phyloP scores from a whole-genome alignment of 2,797 vertebrate species.

The Lycodopsis pacificus region DNA sequence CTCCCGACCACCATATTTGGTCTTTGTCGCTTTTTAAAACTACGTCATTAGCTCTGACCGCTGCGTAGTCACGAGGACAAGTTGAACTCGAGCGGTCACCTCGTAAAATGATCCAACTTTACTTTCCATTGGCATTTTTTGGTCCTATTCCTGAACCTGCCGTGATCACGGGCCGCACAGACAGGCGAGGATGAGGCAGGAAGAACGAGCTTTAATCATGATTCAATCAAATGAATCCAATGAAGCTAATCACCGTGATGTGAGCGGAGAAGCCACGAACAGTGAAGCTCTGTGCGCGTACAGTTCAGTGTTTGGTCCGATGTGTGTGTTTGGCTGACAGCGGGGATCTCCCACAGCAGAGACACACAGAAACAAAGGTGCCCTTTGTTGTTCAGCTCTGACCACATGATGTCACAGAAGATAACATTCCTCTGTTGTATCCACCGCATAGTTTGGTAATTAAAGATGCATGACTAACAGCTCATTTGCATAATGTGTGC shows the following conservation, averaged over 20 bases:
- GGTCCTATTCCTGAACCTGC: no score
- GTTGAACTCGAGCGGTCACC: no score
- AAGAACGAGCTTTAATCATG: slow-evolving; percentile 16
- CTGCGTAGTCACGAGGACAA: no score
- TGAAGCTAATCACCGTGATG: slow-evolving; percentile 16
- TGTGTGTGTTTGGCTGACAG: slow-evolving; percentile 53
- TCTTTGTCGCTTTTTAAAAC: not conserved
- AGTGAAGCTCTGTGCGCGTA: slow-evolving; percentile 13
- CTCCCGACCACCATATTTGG: no score
- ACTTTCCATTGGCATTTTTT: no score
- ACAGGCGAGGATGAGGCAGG: slow-evolving; percentile 63
- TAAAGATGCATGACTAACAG: slow-evolving; percentile 35
- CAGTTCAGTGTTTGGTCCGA: slow-evolving; percentile 33
- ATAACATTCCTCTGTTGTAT: slow-evolving; percentile 70
- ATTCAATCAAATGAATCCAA: not conserved
- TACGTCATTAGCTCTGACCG: no score
- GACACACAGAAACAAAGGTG: slow-evolving; percentile 65
- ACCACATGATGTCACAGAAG: slow-evolving; percentile 67
- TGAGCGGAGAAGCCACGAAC: not conserved
- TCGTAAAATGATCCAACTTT: no score
- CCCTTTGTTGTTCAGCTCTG: slow-evolving; percentile 63
- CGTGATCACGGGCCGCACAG: slow-evolving; percentile 3
- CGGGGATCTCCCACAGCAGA: slow-evolving; percentile 63
- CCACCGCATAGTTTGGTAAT: slow-evolving; percentile 64
- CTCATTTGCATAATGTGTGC: slow-evolving; percentile 47